Evolutionary conservation across 2,797 vertebrate species (phyloP), one percentile per base, ranked within the genome.

Genomic region (Benthosema pterotum): DNA sequence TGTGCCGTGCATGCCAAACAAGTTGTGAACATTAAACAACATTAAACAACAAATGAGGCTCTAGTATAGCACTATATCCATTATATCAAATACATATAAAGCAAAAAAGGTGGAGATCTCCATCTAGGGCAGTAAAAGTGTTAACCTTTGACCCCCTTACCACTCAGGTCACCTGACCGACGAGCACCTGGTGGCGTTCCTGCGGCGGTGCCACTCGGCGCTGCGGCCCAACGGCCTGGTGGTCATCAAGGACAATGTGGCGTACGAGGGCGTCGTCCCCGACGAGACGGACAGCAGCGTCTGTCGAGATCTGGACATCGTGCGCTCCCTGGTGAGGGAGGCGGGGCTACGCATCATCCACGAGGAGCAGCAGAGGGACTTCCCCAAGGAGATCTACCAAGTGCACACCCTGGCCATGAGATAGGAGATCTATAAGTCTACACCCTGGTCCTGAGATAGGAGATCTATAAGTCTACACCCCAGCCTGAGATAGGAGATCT

Each of bases 281-380:
- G 97, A 99, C 0, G 95, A 98, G 0, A 97, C 96, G 80, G 97
- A 99, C 95, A 99, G 97, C 93, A 99, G 97, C 1, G 92, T 99
- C 32, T 99, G 97, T 77, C 90, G 96, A 0, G 96, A 95, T 80
- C 89, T 99, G 32, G 75, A 88, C 0, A 90, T 95, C 14, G 88
- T 99, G 1, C 91, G 67, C 2, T 68, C 80, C 62, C 88, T 99
- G 25, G 89, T 95, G 77, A 78, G 49, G 64, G 83, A 55, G 0
- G 95, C 97, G 0, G 96, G 96, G 42, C 94, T 99, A 58, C 72
- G 78, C 28, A 85, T 98, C 4, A 18, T 98, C 71, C 91, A 89
- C 0, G 91, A 97, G 68, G 97, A 99, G 71, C 94, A 94, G 46
- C 97, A 99, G 75, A 90, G 92, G 70, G 91, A 96, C 89, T 96